Percentiles rank a stretch among this genome's conserved stretches.
Conservation (phyloP, 2,888 invertebrate species). For the Serripes groenlandicus region DNA sequence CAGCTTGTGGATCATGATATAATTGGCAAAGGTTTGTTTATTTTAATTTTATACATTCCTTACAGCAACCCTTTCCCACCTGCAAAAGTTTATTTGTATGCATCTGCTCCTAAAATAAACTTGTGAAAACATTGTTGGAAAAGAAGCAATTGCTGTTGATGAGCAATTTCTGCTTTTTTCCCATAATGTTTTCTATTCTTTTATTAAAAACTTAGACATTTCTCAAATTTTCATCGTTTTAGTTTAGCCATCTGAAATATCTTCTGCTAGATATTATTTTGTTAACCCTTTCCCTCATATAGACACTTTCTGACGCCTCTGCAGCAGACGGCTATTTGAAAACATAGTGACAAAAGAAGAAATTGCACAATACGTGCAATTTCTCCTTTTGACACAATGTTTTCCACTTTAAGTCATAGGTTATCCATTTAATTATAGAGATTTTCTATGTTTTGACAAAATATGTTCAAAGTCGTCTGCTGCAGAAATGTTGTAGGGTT, state of each 20-base stretch:
- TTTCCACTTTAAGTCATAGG: too few species aligned
- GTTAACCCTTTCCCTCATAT: neutral
- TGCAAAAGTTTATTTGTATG: too few species aligned
- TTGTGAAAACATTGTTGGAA: constrained; percentile 5
- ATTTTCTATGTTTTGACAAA: too few species aligned
- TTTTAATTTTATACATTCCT: neutral
- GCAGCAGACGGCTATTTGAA: neutral
- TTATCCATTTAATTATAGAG: too few species aligned
- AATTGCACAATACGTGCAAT: neutral
- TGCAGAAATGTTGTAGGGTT: too few species aligned
- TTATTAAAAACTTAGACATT: neutral
- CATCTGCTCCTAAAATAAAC: neutral
- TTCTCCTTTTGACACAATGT: neutral
- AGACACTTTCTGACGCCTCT: neutral
- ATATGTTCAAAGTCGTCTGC: too few species aligned
- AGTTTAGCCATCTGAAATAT: too few species aligned
- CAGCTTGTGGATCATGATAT: constrained; percentile 2
- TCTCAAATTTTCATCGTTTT: too few species aligned
- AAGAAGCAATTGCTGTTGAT: neutral
- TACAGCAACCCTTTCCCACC: neutral
- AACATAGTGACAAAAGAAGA: neutral
- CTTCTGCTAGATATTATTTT: neutral
- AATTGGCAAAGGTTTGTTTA: neutral
- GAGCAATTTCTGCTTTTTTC: neutral
- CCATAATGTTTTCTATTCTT: neutral